phyloP scores from a whole-genome alignment of 1,140 invertebrate genomes.

The Zophobas atratus region DNA sequence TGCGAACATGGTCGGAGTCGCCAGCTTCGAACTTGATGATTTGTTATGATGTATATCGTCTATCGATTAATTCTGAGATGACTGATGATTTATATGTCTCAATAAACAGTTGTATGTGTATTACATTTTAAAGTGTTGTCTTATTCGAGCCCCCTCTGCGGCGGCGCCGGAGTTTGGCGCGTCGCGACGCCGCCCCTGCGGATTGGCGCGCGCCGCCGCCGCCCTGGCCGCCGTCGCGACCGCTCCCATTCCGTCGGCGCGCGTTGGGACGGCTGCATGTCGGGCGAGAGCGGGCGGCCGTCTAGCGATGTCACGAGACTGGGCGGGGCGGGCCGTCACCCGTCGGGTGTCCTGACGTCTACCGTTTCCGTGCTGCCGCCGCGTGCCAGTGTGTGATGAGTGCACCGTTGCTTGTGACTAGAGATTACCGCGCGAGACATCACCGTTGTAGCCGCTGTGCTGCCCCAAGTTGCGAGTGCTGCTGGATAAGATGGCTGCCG shows the following conservation, averaged over 20 bases:
- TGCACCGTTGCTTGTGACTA: constrained; percentile 56
- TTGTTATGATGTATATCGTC: constrained; percentile 58
- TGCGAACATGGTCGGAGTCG: constrained; percentile 53
- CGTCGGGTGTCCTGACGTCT: constrained; percentile 62
- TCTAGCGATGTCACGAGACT: constrained; percentile 63
- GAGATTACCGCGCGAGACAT: constrained; percentile 47
- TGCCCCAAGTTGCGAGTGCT: constrained; percentile 46
- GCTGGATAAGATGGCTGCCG: constrained; percentile 62
- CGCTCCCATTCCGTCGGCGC: constrained; percentile 66
- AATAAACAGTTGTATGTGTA: constrained; percentile 82
- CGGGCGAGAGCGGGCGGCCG: constrained; percentile 63
- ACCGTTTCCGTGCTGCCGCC: constrained; percentile 49
- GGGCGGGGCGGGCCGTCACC: constrained; percentile 61
- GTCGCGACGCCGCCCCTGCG: constrained; percentile 61
- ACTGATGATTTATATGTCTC: constrained; percentile 74
- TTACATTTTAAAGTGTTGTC: constrained; percentile 72
- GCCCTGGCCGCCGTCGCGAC: constrained; percentile 63
- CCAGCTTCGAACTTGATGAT: constrained; percentile 52
- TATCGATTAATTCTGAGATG: constrained; percentile 71
- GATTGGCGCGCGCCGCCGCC: constrained; percentile 61
- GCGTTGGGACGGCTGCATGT: constrained; percentile 64
- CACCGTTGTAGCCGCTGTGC: constrained; percentile 24
- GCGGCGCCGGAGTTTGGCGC: constrained; percentile 54
- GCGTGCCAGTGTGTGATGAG: constrained; percentile 56
- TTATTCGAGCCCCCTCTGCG: constrained; percentile 58